Conservation (phyloP, 2,888 invertebrate species). For the Megalurothrips usitatus region DNA sequence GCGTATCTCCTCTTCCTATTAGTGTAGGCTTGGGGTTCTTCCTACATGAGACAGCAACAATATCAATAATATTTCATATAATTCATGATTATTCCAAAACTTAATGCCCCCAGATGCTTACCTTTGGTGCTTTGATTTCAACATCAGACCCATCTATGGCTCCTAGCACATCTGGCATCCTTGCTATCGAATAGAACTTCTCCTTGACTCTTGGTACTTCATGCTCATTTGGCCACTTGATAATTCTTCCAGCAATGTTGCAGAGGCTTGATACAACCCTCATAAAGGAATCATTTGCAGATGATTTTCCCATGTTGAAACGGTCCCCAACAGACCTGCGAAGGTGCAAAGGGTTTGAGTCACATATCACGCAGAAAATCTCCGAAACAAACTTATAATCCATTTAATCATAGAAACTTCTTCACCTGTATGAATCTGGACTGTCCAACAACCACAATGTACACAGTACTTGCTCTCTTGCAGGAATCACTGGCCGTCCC, state of each 20-base stretch:
- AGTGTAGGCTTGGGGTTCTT: neutral
- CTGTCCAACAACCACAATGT: neutral
- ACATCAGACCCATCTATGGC: neutral
- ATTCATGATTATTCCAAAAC: no score
- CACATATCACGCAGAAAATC: neutral
- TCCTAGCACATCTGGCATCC: neutral
- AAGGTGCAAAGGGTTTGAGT: no score
- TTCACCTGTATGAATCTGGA: neutral
- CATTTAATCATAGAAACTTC: neutral
- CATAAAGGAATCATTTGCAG: neutral
- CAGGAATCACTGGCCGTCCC: neutral
- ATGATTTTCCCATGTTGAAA: neutral
- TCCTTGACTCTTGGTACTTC: neutral
- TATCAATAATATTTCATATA: no score
- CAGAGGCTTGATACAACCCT: neutral
- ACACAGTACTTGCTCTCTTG: neutral
- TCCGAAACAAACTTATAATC: neutral
- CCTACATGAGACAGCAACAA: no score
- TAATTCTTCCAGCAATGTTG: neutral
- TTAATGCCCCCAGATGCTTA: no score
- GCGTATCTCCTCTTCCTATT: constrained; percentile 21
- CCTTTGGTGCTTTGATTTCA: neutral
- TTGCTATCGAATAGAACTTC: neutral
- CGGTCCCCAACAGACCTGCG: constrained; percentile 4
- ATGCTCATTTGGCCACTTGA: neutral